These are phyloP conservation scores for Phaedon cochleariae DNA, from an alignment of 2,888 invertebrate species.

Conservation along the genomic window DNA sequence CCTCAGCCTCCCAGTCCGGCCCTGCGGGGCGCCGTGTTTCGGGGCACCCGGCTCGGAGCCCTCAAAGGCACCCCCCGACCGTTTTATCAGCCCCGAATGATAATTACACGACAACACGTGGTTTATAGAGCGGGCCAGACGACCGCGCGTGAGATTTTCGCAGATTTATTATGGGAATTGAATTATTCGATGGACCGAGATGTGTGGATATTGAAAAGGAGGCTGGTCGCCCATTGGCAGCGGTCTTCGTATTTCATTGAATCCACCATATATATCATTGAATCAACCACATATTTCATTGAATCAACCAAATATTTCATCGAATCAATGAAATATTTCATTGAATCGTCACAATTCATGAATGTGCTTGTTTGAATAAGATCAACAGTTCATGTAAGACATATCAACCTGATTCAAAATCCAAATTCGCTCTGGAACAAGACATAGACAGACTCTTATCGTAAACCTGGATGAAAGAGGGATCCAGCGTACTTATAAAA, in stretches of 20 bases:
- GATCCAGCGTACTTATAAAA: no score
- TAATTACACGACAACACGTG: conserved; percentile 62
- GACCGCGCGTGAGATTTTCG: conserved; percentile 38
- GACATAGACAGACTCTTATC: no score
- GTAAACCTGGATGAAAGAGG: no score
- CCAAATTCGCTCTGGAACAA: no score
- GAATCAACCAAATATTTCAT: no score
- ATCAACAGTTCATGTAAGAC: no score
- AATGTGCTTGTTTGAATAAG: no score
- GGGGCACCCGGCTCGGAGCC: conserved; percentile 57
- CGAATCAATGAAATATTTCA: no score
- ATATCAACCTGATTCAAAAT: no score
- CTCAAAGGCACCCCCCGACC: conserved; percentile 58
- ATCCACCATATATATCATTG: no score
- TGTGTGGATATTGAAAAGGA: not conserved
- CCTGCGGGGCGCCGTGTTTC: conserved; percentile 57
- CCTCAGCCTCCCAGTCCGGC: conserved; percentile 56
- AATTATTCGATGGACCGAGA: conserved; percentile 27
- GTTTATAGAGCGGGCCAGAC: conserved; percentile 55
- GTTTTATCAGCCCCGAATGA: conserved; percentile 60
- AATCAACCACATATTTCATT: no score
- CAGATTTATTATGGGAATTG: conserved; percentile 49
- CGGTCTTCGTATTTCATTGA: not conserved
- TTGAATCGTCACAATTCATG: no score
- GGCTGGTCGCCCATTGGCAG: not conserved